A percentile compares a stretch with the other conserved stretches of the same genome.
These are phyloP conservation scores for Apostichopus parvimensis DNA, from an alignment of 35 echinoderm and acorn worm genomes.

Conservation along the genomic window DNA sequence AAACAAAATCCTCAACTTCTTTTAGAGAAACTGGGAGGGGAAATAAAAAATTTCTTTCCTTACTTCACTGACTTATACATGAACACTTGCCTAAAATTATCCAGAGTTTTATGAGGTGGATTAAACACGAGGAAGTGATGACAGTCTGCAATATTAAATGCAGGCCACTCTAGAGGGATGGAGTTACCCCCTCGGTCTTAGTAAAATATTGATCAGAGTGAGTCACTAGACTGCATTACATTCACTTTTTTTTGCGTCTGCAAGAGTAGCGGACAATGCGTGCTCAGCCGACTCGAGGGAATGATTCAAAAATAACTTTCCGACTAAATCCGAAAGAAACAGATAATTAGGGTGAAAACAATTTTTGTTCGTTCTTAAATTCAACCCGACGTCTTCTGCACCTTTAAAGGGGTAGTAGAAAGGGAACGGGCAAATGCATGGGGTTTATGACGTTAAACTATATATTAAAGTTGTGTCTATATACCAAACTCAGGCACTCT, in stretches of 20 bases:
- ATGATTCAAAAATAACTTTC: slow-evolving; percentile 14
- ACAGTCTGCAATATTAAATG: slow-evolving; percentile 7
- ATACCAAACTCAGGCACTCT: too few relatives aligned
- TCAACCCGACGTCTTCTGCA: neutral
- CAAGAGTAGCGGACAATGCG: neutral
- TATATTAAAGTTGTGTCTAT: too few relatives aligned
- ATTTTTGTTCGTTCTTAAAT: neutral
- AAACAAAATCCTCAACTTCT: too few relatives aligned
- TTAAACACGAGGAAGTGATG: neutral
- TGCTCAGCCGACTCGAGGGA: neutral
- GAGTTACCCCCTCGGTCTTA: slow-evolving; percentile 8
- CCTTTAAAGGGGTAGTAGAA: neutral
- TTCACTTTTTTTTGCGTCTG: neutral
- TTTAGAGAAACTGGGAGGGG: too few relatives aligned
- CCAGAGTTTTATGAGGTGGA: neutral
- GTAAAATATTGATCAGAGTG: slow-evolving; percentile 50
- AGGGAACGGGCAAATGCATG: neutral
- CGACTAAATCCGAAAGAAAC: neutral
- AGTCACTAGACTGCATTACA: slow-evolving; percentile 30
- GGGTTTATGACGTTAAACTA: too few relatives aligned
- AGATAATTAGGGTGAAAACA: neutral
- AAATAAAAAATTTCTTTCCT: too few relatives aligned
- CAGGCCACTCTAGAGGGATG: slow-evolving; percentile 12
- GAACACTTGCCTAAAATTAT: neutral
- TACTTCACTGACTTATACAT: too few relatives aligned